A percentile compares a stretch with the other conserved stretches of the same genome.
These are phyloP conservation scores for Pyrgilauda ruficollis DNA, from an alignment of 2,113 vertebrate species.

Conservation along the genomic window DNA sequence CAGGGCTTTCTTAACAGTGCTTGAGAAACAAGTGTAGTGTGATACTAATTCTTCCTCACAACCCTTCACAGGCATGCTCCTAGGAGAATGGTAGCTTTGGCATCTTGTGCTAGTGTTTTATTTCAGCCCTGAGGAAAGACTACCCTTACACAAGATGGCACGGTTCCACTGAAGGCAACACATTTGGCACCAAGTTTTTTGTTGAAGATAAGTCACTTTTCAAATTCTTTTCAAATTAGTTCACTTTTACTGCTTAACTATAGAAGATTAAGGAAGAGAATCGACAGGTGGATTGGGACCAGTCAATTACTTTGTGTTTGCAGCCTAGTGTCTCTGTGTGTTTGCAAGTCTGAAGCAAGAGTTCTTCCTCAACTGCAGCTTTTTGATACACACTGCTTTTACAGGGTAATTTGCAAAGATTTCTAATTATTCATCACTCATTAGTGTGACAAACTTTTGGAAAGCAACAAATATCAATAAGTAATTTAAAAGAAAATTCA, in stretches of 20 bases:
- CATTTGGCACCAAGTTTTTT: not conserved
- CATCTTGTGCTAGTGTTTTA: not conserved
- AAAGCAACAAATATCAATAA: not conserved
- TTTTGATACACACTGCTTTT: not conserved
- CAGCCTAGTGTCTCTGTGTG: not conserved
- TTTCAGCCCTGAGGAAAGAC: not conserved
- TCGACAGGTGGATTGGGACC: not conserved
- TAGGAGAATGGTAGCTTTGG: not conserved
- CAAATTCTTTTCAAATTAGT: not conserved
- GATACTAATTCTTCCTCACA: not conserved
- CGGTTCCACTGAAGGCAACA: not conserved
- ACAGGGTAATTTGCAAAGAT: not conserved
- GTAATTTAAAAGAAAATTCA: not conserved
- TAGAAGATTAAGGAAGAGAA: not conserved
- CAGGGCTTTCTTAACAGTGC: no score
- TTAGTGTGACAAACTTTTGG: not conserved
- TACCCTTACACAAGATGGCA: fast-evolving
- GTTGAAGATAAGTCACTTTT: not conserved
- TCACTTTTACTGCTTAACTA: not conserved
- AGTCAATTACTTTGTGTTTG: not conserved
- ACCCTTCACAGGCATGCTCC: not conserved
- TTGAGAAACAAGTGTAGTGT: not conserved
- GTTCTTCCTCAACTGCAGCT: not conserved
- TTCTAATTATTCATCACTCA: not conserved
- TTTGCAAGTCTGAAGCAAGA: not conserved